A percentile compares a stretch with the other conserved stretches of the same genome.
phyloP scores from a whole-genome alignment of 2,113 vertebrate genomes.

The Rafetus swinhoei region DNA sequence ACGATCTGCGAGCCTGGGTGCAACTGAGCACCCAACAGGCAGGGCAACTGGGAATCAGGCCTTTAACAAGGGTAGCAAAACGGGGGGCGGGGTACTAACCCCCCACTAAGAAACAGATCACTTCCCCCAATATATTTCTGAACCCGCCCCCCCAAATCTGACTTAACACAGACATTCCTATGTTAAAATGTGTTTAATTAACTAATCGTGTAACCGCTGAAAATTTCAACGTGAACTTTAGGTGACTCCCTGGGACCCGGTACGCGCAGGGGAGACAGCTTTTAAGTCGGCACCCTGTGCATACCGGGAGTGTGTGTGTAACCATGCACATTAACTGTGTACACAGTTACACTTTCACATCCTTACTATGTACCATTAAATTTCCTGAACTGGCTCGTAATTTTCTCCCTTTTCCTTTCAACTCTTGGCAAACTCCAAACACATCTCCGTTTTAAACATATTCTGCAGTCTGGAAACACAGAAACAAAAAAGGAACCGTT shows the following conservation, averaged over 20 bases:
- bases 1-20: not conserved
- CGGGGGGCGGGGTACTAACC: fast-evolving
- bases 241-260: too few species aligned
- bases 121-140: not conserved
- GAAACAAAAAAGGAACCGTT: not conserved
- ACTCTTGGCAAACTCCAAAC: slow-evolving; percentile 16
- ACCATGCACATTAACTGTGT: too few species aligned
- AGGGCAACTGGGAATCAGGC: not conserved
- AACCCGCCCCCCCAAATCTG: not conserved
- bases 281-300: too few species aligned
- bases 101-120: not conserved
- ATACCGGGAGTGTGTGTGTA: too few species aligned
- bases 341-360: too few species aligned
- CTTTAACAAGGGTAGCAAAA: not conserved
- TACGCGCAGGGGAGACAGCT: too few species aligned
- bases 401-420: not conserved
- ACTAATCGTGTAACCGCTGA: too few species aligned
- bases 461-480: not conserved
- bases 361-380: not conserved
- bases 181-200: too few species aligned
- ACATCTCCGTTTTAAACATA: slow-evolving; percentile 1
- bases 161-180: too few species aligned
- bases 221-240: too few species aligned
- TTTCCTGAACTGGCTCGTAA: not conserved
- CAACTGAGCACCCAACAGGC: not conserved